These are phyloP conservation scores for Mesembrinibis cayennensis DNA, from an alignment of 2,113 vertebrate genomes.

Conservation along the genomic window DNA sequence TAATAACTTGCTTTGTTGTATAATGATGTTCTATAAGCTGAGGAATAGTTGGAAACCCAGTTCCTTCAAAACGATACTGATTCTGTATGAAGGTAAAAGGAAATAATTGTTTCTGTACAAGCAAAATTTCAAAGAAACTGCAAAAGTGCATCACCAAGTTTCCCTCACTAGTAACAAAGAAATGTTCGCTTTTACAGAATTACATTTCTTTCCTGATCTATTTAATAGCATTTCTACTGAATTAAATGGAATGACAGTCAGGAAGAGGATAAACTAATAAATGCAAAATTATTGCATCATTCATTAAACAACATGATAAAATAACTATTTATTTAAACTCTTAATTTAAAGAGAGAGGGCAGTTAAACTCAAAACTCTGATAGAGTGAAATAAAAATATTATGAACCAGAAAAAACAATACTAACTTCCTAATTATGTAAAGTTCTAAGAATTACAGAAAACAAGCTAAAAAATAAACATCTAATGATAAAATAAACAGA, in stretches of 20 bases:
- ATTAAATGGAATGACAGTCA: neutral
- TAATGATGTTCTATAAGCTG: conserved; percentile 97
- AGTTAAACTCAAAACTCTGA: neutral
- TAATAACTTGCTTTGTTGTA: conserved; percentile 94
- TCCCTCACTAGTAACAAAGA: neutral
- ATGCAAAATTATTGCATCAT: neutral
- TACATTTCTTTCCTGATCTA: neutral
- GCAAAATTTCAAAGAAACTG: neutral
- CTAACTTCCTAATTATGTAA: neutral
- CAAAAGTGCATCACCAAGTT: neutral
- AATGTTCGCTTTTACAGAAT: neutral
- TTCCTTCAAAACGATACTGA: conserved; percentile 96
- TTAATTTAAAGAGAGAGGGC: neutral
- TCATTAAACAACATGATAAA: neutral
- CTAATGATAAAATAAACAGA: neutral
- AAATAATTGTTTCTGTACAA: neutral
- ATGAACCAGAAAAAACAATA: neutral
- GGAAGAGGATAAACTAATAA: neutral
- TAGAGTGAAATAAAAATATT: neutral
- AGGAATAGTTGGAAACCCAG: conserved; percentile 93
- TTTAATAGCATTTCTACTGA: neutral
- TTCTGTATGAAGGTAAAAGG: conserved; percentile 71
- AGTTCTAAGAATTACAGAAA: neutral
- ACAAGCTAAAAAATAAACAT: neutral
- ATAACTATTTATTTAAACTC: neutral